These are phyloP conservation scores for Heliopora coerulea DNA, from an alignment of 92 coral and sea anemone genomes.

Conservation along the genomic window DNA sequence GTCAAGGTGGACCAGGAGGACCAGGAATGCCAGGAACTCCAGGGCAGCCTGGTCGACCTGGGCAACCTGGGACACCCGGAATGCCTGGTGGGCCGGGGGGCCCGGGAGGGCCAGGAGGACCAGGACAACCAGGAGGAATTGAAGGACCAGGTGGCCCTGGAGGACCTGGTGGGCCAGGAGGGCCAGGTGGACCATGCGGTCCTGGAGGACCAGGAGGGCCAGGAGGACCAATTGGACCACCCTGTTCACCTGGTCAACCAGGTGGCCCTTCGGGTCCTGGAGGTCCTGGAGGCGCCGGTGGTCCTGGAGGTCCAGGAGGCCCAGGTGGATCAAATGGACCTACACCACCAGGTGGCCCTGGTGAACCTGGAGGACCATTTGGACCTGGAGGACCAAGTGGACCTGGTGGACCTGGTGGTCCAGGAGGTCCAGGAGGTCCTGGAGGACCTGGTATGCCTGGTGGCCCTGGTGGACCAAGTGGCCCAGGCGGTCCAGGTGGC, in stretches of 20 bases:
- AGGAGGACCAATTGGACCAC: constrained; percentile 57
- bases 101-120: constrained; percentile 15
- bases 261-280: constrained; percentile 22
- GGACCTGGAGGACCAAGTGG: constrained; percentile 70
- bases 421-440: constrained; percentile 15
- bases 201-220: constrained; percentile 69
- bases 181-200: constrained; percentile 13
- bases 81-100: background rate
- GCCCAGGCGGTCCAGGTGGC: constrained; percentile 16
- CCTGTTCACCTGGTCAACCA: constrained; percentile 62
- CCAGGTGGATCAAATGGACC: constrained; percentile 83
- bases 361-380: constrained; percentile 70
- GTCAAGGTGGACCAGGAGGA: constrained; percentile 2
- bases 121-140: constrained; percentile 17
- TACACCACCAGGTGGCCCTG: constrained; percentile 58
- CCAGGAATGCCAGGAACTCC: background rate
- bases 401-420: constrained; percentile 5
- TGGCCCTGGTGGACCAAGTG: constrained; percentile 7
- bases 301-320: constrained; percentile 66
- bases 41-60: background rate
- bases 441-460: constrained; percentile 31
- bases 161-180: constrained; percentile 36
- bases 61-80: background rate
- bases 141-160: constrained; percentile 30
- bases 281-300: constrained; percentile 60